A percentile compares a stretch with the other conserved stretches of the same genome.
Conservation (phyloP, 2,113 vertebrate genomes). For the Neodon shergylaensis region DNA sequence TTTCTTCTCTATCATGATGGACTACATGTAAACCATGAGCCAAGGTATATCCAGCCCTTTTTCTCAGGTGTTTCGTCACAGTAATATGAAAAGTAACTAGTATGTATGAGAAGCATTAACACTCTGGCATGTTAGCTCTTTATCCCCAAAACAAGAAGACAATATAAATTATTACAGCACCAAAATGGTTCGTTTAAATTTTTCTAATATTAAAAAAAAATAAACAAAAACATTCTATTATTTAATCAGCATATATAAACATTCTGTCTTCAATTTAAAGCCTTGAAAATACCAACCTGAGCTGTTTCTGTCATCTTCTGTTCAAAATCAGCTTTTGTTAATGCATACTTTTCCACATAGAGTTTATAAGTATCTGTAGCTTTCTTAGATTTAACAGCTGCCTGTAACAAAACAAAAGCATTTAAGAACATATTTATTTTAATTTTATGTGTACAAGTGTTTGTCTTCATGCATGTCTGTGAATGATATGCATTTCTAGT, state of each 20-base stretch:
- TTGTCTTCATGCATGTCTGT: background rate
- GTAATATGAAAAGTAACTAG: background rate
- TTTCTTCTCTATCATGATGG: background rate
- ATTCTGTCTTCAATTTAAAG: conserved; percentile 33
- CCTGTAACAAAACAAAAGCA: conserved; percentile 87
- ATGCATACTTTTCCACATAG: conserved; percentile 96
- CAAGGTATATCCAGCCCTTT: no score
- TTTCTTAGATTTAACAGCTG: conserved; percentile 96
- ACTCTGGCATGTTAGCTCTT: conserved; percentile 4
- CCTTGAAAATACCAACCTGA: conserved; percentile 88
- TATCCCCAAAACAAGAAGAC: conserved; percentile 23
- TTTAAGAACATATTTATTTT: background rate
- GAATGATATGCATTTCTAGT: background rate
- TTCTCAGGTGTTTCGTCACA: background rate
- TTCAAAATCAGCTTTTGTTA: conserved; percentile 96
- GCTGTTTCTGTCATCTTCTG: conserved; percentile 98
- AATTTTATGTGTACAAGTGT: background rate
- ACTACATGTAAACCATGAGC: background rate
- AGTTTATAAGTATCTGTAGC: conserved; percentile 96
- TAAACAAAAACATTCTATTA: conserved; percentile 19
- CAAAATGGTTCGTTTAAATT: background rate
- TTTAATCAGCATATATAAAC: conserved; percentile 38
- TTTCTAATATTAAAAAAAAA: conserved; percentile 49
- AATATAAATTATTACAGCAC: conserved; percentile 29
- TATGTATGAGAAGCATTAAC: background rate